A percentile compares a stretch with the other conserved stretches of the same genome.
Conservation (phyloP, 2,888 invertebrate species). For the Tromatobia lineatoria region DNA sequence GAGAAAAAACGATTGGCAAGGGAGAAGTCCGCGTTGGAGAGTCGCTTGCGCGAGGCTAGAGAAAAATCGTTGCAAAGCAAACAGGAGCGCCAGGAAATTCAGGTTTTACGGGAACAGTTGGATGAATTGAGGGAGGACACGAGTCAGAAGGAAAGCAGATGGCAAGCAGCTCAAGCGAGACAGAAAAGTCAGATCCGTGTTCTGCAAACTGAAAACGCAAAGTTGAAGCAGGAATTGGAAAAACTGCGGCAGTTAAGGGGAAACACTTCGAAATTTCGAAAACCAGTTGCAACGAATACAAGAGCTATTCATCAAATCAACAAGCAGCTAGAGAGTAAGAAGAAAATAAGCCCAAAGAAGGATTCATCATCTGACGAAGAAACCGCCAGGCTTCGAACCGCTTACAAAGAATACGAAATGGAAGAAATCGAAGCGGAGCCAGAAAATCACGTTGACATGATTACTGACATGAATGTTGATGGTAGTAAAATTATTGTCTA, state of each 20-base stretch:
- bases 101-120: constrained; percentile 89
- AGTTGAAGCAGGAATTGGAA: constrained; percentile 89
- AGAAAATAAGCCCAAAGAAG: constrained; percentile 67
- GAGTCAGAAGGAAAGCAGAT: constrained; percentile 91
- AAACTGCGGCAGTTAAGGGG: constrained; percentile 87
- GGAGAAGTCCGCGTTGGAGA: constrained; percentile 89
- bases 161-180: constrained; percentile 90
- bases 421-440: constrained; percentile 41
- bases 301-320: constrained; percentile 93
- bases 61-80: constrained; percentile 90
- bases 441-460: constrained; percentile 34
- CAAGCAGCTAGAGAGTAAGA: constrained; percentile 86
- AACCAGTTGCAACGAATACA: constrained; percentile 88
- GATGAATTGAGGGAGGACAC: constrained; percentile 89
- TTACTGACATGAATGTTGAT: constrained; percentile 41
- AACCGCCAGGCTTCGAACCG: constrained; percentile 7
- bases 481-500: constrained; percentile 58
- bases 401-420: constrained; percentile 30
- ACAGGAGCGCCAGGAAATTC: constrained; percentile 89
- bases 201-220: constrained; percentile 90
- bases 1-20: constrained; percentile 90
- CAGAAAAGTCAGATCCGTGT: constrained; percentile 91
- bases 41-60: constrained; percentile 88
- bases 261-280: constrained; percentile 89
- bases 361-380: constrained; percentile 73